Base-by-base conservation (phyloP, 1,140 invertebrate genomes). In the Acyrthosiphon pisum region DNA sequence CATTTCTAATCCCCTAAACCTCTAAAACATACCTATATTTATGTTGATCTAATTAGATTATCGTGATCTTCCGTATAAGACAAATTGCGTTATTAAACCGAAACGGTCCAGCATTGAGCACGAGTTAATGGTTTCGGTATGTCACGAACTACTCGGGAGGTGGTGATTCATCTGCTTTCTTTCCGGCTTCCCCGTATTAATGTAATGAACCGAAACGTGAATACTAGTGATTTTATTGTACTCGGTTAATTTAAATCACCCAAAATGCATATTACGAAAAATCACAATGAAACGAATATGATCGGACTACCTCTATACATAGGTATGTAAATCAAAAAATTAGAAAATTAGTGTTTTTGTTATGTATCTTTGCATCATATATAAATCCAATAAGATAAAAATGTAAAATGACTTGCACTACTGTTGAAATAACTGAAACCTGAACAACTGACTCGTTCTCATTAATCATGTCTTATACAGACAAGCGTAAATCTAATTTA, bases 41-140 rank as follows among this genome's bases (percentile, higher is more conserved):
- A 44, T 68, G n/a, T 68, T 44, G 37, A 90, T 68, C 89, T 68
- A 90, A 90, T 90, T 90, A 90, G 89, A 90, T 90, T 90, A 90
- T 90, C 89, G 89, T 90, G 89, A 90, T 90, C 53, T 68, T n/a
- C 89, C 11, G 89, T 90, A 90, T 20, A 68, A 68, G 89, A 90
- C 56, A 68, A 90, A 90, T 90, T 90, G 89, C 89, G 89, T 90
- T 90, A 90, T 68, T 90, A 68, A 60, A 90, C 35, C 53, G 53
- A 89, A 89, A 89, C n/a, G 20, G 35, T 53, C 35, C 35, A 37
- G 50, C 44, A 90, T 41, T 44, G 56, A 90, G 53, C 89, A 90
- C 53, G 89, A 90, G 53, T 90, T 81, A 30, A 91, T 46, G 41
- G 37, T 89, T 35, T 35, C 81, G 91, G 91, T 86, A 86, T 93